These are phyloP conservation scores for Globia sparganii DNA, from an alignment of 2,888 invertebrate genomes.

Conservation along the genomic window DNA sequence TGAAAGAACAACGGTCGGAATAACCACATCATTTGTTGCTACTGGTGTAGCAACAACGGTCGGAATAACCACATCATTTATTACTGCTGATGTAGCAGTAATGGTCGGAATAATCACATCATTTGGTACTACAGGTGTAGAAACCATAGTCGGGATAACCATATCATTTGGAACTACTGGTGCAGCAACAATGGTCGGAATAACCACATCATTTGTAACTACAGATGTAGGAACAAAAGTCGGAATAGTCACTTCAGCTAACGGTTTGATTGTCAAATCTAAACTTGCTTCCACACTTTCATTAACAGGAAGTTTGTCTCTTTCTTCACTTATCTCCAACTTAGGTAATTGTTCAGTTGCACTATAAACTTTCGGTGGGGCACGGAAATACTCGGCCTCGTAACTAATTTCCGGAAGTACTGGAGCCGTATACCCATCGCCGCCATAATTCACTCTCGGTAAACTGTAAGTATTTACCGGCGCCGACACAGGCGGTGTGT, in stretches of 20 bases:
- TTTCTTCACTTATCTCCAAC: slow-evolving; percentile 50
- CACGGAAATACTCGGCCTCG: slow-evolving; percentile 78
- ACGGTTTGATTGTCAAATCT: slow-evolving; percentile 61
- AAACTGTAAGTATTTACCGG: slow-evolving; percentile 64
- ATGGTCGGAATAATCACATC: slow-evolving; percentile 10
- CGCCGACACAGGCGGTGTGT: slow-evolving; percentile 56
- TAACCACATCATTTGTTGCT: slow-evolving; percentile 11
- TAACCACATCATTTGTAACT: slow-evolving; percentile 17
- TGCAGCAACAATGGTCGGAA: not conserved
- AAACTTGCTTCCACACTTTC: slow-evolving; percentile 53
- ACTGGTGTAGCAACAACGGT: not conserved
- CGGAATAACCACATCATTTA: slow-evolving; percentile 22
- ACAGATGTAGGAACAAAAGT: not conserved
- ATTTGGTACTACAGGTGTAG: not conserved
- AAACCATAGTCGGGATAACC: not conserved
- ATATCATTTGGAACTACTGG: slow-evolving; percentile 3
- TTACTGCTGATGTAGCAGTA: not conserved
- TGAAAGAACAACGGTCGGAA: not conserved
- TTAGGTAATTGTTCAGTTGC: slow-evolving; percentile 54
- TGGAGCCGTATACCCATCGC: slow-evolving; percentile 67
- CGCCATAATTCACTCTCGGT: slow-evolving; percentile 72
- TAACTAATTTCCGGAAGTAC: slow-evolving; percentile 78
- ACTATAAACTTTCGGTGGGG: slow-evolving; percentile 65
- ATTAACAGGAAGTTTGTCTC: slow-evolving; percentile 39
- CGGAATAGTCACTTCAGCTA: slow-evolving; percentile 53